Conservation (phyloP, 2,113 vertebrate species). For the Chlamydotis undulata region DNA sequence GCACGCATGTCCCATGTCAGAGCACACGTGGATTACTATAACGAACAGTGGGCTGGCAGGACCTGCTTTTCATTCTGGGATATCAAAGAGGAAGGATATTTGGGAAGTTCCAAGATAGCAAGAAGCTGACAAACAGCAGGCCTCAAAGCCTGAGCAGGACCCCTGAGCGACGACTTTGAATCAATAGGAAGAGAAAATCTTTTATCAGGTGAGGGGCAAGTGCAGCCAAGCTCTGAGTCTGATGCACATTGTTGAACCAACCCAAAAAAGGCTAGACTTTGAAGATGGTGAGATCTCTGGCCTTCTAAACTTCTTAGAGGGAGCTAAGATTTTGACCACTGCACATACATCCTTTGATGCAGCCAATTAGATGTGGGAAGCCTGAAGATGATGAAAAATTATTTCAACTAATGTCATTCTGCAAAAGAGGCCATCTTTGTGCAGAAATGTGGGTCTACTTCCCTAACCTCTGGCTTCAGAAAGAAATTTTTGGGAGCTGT, state of each 20-base stretch:
- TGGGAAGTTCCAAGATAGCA: neutral
- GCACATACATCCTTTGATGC: neutral
- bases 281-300: neutral
- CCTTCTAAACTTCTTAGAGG: neutral
- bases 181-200: neutral
- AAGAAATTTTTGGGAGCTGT: neutral
- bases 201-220: neutral
- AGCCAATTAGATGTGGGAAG: neutral
- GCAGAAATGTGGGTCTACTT: neutral
- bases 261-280: neutral
- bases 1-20: neutral
- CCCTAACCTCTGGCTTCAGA: neutral
- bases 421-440: neutral
- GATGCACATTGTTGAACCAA: neutral
- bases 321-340: neutral
- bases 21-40: neutral
- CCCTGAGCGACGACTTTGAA: neutral
- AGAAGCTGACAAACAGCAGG: neutral
- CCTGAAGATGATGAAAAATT: neutral
- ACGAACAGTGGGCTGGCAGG: neutral
- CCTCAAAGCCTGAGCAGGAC: neutral
- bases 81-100: neutral
- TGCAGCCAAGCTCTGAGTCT: neutral
- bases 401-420: neutral
- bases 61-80: neutral